Percentiles rank a stretch among this genome's conserved stretches.
These are phyloP conservation scores for Girardinichthys multiradiatus DNA, from an alignment of 2,113 vertebrate genomes.

Conservation along the genomic window DNA sequence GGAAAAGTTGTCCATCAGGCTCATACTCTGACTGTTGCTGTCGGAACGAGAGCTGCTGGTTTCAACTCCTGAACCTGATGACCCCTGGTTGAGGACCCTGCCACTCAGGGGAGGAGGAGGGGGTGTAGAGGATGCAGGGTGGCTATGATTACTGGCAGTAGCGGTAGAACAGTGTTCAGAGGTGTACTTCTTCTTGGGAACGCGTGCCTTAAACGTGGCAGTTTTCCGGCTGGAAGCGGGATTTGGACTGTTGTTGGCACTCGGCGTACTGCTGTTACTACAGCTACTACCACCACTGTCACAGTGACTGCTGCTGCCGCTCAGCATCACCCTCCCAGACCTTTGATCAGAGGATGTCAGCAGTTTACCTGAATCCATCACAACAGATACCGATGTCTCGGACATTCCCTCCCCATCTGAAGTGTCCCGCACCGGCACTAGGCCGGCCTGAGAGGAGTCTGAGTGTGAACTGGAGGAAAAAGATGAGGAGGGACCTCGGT, in stretches of 20 bases:
- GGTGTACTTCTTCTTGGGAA: constrained; percentile 90
- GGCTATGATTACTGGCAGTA: constrained; percentile 69
- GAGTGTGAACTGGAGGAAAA: constrained; percentile 60
- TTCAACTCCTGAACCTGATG: constrained; percentile 49
- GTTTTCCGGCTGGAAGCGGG: constrained; percentile 86
- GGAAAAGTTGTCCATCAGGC: constrained; percentile 55
- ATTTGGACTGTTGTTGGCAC: constrained; percentile 82
- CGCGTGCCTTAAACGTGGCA: constrained; percentile 89
- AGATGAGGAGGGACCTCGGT: constrained; percentile 62
- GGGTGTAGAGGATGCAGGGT: constrained; percentile 60
- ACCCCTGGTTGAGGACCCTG: constrained; percentile 48
- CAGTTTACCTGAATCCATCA: constrained; percentile 53
- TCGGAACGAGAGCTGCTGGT: constrained; percentile 37
- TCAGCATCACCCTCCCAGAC: constrained; percentile 58
- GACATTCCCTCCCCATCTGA: constrained; percentile 71
- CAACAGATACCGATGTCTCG: constrained; percentile 10
- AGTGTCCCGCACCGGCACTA: constrained; percentile 42
- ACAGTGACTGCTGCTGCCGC: constrained; percentile 56
- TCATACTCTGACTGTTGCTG: constrained; percentile 39
- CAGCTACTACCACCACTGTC: constrained; percentile 68
- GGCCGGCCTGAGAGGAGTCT: constrained; percentile 70
- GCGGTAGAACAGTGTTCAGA: constrained; percentile 81
- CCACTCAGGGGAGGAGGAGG: constrained; percentile 43
- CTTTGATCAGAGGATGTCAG: constrained; percentile 52
- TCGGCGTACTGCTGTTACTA: constrained; percentile 79